Evolutionary conservation across 2,888 invertebrate genomes (phyloP), one percentile per base, ranked within the genome.

Genomic region (Stenoptilia bipunctidactyla): DNA sequence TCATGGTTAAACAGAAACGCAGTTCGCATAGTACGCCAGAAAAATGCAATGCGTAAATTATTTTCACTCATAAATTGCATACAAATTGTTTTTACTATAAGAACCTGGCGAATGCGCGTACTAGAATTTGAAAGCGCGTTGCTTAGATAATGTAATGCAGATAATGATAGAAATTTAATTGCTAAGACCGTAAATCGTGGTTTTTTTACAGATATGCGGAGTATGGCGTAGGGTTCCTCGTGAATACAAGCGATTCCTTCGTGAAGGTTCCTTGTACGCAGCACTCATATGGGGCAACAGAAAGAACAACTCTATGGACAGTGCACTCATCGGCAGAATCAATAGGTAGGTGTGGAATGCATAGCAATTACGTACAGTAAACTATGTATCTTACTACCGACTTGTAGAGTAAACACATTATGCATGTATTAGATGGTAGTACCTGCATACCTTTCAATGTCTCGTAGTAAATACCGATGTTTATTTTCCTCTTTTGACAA

Each of bases 141-240:
- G 4, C 20, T 20, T 20, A 20, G 20, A 8, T 20, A 8, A 8
- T 20, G 20, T 5, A 20, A 20, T 20, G 20, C 20, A 20, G 20
- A 20, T 20, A 20, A 20, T 20, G 20, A 8, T 20, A 8, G 20
- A 20, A 20, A 20, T 20, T 20, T 20, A 20, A 20, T 20, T 20
- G 4, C 20, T 20, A 20, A 20, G 20, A 5, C 4, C 20, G 20
- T 20, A 12, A 30, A 30, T 30, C 4, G 2, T 4, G 3, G 10
- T 40, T 51, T 57, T 48, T 60, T 59, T 61, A 44, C 62, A 84
- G 79, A 73, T 95, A 15, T 96, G 96, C 61, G 96, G 96, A 0
- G 93, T 94, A 1, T 96, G 96, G 96, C 88, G 91, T 44, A 87
- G 95, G 46, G 88, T 96, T 38, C 93, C 96, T 1, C 86, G 92